These are phyloP conservation scores for Pedionomus torquatus DNA, from an alignment of 2,113 vertebrate genomes.

Conservation along the genomic window DNA sequence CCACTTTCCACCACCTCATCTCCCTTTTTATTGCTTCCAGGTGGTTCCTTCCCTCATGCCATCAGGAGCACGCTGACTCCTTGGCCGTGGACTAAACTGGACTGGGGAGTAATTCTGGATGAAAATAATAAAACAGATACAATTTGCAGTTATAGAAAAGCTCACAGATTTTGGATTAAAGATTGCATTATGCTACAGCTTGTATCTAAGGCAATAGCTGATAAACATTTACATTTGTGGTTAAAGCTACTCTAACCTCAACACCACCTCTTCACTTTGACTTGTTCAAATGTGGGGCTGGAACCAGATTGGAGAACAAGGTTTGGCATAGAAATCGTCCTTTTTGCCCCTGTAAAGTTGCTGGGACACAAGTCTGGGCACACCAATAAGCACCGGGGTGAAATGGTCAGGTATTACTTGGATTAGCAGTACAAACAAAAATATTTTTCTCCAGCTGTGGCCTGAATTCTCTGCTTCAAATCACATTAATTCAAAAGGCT, in stretches of 20 bases:
- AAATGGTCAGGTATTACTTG: not conserved
- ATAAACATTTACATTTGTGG: not conserved
- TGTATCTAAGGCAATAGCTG: not conserved
- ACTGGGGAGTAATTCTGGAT: not conserved
- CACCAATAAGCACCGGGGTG: not conserved
- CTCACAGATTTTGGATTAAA: not conserved
- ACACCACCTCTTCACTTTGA: not conserved
- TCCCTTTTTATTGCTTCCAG: not conserved
- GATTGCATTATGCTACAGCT: not conserved
- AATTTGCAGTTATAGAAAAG: not conserved
- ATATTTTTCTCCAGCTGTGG: not conserved
- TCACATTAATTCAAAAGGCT: not conserved
- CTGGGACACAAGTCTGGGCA: not conserved
- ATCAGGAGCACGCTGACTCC: not conserved
- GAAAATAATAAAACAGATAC: not conserved
- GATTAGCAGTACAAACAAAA: not conserved
- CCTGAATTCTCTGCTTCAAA: not conserved
- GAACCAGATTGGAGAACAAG: not conserved
- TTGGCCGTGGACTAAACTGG: not conserved
- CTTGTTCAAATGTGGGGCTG: not conserved
- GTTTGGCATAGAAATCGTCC: not conserved
- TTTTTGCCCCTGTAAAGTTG: not conserved
- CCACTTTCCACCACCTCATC: not conserved
- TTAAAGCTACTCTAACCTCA: not conserved
- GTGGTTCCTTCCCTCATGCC: rapidly evolving